Evolutionary conservation across 2,797 vertebrate species (phyloP), one percentile per base, ranked within the genome.

Genomic region (Sorex maritimensis): DNA sequence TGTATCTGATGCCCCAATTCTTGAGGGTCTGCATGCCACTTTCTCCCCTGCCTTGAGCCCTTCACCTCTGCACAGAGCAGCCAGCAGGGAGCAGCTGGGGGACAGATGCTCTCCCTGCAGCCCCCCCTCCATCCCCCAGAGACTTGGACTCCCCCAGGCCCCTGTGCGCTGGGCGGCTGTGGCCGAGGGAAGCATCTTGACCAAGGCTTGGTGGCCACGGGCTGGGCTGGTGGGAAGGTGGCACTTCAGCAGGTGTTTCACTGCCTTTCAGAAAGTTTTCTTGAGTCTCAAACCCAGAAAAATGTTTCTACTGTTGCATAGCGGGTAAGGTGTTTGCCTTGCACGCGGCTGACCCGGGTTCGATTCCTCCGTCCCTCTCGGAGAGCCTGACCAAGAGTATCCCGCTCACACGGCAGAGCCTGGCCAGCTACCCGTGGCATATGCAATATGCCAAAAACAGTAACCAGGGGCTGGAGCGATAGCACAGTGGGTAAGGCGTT

Each of bases 141-240:
- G 19, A 2, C 65, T 12, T 11, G 3, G 10, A 26, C 28, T 6
- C 26, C 28, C 8, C 46, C 2, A 15, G 0, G 0, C 46, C 74
- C 61, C 30, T 46, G 55, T 30, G 24, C 86, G 52, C 46, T 44
- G 28, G 10, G 26, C 26, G 2, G 46, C 55, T 87, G 8, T 38
- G 65, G 67, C 46, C 3, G 19, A 46, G 68, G 41, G 69, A 91
- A 82, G 82, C 55, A 81, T 71, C 52, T 90, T 38, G 52, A 75
- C 38, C 19, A 55, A 13, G 65, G 38, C 6, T 28, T 49, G 30
- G 79, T 1, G 0, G 41, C 78, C 63, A 34, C 52, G 49, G 41
- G 3, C 49, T 17, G 12, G 55, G 52, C 17, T 63, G 63, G 4
- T 1, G 0, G 68, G 71, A 73, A 85, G 46, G 15, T 6, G 30